Evolutionary conservation across 2,797 vertebrate species (phyloP).

Genomic region (Intellagama lesueurii): DNA sequence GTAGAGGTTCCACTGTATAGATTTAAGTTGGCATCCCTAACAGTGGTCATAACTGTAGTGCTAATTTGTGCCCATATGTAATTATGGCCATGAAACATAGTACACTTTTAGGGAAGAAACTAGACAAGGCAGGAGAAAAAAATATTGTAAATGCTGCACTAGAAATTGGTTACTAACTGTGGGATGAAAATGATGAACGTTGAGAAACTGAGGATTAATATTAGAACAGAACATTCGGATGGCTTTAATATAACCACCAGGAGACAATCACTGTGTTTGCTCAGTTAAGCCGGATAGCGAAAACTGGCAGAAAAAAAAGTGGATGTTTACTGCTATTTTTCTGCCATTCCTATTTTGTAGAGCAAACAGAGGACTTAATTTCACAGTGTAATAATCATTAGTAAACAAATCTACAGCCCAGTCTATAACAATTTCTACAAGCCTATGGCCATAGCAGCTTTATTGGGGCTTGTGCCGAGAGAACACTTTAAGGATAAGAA

Average conservation of each 20-base stretch:
- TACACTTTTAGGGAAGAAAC: neutral
- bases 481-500: neutral
- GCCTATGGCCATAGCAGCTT: neutral
- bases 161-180: neutral
- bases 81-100: neutral
- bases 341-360: constrained; percentile 11
- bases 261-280: neutral
- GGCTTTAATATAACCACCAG: constrained; percentile 1
- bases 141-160: neutral
- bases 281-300: neutral
- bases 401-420: neutral
- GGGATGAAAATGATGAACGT: neutral
- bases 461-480: neutral
- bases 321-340: neutral
- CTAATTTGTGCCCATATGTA: no score
- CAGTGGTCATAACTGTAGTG: neutral
- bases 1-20: no score
- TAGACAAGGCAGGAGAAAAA: neutral
- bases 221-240: constrained; percentile 2
- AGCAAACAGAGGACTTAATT: neutral
- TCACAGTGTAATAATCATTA: constrained; percentile 3
- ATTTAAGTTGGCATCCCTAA: neutral
- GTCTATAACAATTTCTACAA: neutral
- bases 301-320: neutral
- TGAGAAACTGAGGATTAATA: neutral